These are phyloP conservation scores for Origma solitaria DNA, from an alignment of 2,113 vertebrate genomes.

Conservation along the genomic window DNA sequence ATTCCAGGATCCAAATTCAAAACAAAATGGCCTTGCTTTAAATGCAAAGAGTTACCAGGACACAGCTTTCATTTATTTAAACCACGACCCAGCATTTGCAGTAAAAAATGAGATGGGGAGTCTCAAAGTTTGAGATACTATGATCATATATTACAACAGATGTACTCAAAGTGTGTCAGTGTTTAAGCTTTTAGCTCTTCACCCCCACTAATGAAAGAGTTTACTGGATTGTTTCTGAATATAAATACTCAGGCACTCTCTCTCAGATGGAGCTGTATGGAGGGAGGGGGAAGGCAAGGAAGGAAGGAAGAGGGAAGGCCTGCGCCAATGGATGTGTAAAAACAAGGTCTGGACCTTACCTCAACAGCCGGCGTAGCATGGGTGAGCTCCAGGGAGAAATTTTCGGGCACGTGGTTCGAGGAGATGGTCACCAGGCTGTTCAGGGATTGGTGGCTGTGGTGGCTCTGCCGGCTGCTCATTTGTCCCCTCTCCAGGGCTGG, in stretches of 20 bases:
- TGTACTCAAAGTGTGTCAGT: neutral
- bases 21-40: neutral
- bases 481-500: constrained; percentile 87
- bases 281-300: neutral
- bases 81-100: neutral
- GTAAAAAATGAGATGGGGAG: neutral
- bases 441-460: constrained; percentile 93
- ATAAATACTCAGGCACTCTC: neutral
- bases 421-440: constrained; percentile 98
- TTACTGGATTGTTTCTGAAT: neutral
- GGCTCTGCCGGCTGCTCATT: constrained; percentile 88
- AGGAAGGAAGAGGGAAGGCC: neutral
- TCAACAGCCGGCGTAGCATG: constrained; percentile 93
- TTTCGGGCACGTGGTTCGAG: constrained; percentile 92
- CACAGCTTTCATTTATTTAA: neutral
- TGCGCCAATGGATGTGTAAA: neutral
- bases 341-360: constrained; percentile 73
- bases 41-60: neutral
- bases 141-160: neutral
- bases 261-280: neutral
- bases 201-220: neutral
- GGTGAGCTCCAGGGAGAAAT: constrained; percentile 90
- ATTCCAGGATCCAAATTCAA: neutral
- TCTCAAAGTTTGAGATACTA: neutral
- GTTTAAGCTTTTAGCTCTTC: neutral